These are phyloP conservation scores for Gambusia yucatana DNA, from an alignment of 2,797 vertebrate genomes.

Conservation along the genomic window DNA sequence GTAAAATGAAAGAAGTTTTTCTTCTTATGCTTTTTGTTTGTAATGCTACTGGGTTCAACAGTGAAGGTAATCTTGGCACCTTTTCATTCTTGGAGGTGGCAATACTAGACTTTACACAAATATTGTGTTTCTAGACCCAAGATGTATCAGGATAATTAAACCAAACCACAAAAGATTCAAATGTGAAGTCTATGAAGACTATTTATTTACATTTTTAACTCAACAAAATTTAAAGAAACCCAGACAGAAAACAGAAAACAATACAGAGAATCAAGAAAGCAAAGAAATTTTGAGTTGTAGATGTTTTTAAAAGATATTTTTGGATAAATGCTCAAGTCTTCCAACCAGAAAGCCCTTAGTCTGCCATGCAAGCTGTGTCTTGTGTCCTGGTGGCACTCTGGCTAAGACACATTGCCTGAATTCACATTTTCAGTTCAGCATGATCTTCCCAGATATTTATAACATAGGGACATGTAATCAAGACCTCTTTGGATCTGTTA, in stretches of 20 bases:
- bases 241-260: not conserved
- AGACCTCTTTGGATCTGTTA: not conserved
- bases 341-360: not conserved
- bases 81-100: not conserved
- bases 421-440: not conserved
- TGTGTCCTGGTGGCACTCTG: slow-evolving; percentile 11
- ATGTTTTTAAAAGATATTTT: not conserved
- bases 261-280: not conserved
- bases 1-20: slow-evolving; percentile 1
- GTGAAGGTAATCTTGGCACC: not conserved
- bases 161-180: not conserved
- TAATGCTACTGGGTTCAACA: not conserved
- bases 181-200: not conserved
- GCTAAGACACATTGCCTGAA: not conserved
- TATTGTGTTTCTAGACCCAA: not conserved
- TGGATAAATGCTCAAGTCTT: slow-evolving; percentile 15
- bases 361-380: slow-evolving; percentile 4
- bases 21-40: slow-evolving; percentile 14
- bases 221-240: not conserved
- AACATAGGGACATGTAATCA: not conserved
- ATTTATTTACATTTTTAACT: not conserved
- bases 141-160: not conserved
- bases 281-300: not conserved
- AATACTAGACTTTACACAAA: not conserved
- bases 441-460: slow-evolving; percentile 1